Evolutionary conservation across 1,140 invertebrate species (phyloP).

Genomic region (Camponotus pennsylvanicus): DNA sequence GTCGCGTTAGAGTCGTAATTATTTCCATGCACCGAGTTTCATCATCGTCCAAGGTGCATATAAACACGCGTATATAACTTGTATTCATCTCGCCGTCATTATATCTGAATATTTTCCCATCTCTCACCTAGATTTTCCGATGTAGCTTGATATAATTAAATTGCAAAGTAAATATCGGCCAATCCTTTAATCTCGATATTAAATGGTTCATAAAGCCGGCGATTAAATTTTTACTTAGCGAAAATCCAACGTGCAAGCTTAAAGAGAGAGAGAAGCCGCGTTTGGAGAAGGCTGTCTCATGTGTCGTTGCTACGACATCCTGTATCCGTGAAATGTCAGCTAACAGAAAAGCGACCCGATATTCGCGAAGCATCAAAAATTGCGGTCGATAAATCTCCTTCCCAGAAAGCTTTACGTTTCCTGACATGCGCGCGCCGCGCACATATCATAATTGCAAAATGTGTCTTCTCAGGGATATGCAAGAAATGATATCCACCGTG

Average conservation of each 20-base stretch:
- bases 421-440: conserved; percentile 34
- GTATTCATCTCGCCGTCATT: not conserved
- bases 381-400: conserved; percentile 56
- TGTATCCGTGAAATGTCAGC: conserved; percentile 47
- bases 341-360: conserved; percentile 55
- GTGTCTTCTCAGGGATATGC: conserved; percentile 60
- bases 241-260: conserved; percentile 3
- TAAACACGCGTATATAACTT: conserved; percentile 34
- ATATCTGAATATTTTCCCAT: not conserved
- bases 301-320: conserved; percentile 17
- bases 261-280: not conserved
- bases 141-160: not conserved
- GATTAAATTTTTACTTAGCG: not conserved
- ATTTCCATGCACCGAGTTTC: conserved; percentile 36
- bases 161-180: conserved; percentile 23
- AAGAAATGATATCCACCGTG: conserved; percentile 72
- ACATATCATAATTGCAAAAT: conserved; percentile 62
- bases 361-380: conserved; percentile 57
- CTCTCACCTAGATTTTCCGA: no score
- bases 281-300: not conserved
- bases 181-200: not conserved
- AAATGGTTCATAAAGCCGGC: not conserved
- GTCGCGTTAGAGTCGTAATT: conserved; percentile 42
- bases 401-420: conserved; percentile 41
- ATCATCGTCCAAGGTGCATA: conserved; percentile 26